phyloP scores from a whole-genome alignment of 2,113 vertebrate genomes.

The Cinclus cinclus region DNA sequence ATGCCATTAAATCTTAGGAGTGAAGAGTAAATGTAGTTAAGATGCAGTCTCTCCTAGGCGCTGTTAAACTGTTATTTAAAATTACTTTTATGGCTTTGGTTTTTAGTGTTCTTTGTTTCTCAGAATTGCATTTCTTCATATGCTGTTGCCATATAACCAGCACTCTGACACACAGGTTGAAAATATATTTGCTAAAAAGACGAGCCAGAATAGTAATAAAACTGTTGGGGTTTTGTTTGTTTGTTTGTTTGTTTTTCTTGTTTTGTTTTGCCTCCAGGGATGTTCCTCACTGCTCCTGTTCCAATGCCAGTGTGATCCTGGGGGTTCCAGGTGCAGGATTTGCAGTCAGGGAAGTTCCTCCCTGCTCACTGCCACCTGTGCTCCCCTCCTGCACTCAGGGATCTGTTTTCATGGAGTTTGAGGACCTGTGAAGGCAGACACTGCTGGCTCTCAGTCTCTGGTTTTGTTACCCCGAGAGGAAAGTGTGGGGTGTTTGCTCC shows the following conservation, averaged over 20 bases:
- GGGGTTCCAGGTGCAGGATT: not conserved
- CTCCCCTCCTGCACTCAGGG: not conserved
- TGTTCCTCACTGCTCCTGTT: too few relatives aligned
- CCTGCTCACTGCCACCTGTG: not conserved
- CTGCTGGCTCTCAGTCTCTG: not conserved
- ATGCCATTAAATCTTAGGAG: not conserved
- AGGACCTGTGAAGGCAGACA: not conserved
- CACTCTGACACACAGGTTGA: not conserved
- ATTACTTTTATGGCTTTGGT: not conserved
- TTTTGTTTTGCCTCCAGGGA: too few relatives aligned
- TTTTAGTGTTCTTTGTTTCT: slow-evolving; percentile 6
- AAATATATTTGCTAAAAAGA: not conserved
- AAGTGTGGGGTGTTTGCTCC: not conserved
- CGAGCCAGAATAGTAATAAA: not conserved
- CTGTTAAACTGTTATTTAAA: not conserved
- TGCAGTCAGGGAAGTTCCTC: not conserved
- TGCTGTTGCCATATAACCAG: not conserved
- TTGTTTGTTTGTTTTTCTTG: not conserved
- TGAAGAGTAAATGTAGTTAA: slow-evolving; percentile 28
- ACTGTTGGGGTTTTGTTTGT: not conserved
- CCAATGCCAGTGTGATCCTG: not conserved
- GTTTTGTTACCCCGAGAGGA: not conserved
- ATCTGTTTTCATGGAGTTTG: not conserved
- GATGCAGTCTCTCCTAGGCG: not conserved
- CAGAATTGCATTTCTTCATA: not conserved